Conservation (phyloP, 2,113 vertebrate species). For the Rhinopithecus roxellana region DNA sequence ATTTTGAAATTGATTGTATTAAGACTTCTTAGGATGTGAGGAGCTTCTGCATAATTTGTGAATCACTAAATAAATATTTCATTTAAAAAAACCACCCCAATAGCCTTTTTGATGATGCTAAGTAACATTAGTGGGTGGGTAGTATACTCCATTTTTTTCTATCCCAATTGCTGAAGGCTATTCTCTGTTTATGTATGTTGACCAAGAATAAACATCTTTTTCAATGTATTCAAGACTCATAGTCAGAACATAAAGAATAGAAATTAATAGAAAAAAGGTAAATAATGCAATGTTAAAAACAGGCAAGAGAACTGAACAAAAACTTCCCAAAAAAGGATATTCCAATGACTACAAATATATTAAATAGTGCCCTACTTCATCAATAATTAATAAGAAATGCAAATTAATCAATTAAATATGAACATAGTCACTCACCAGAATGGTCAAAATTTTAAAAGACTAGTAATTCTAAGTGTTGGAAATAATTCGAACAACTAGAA, state of each 20-base stretch:
- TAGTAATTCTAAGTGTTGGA: not conserved
- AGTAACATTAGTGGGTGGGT: not conserved
- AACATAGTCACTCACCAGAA: not conserved
- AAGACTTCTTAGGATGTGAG: not conserved
- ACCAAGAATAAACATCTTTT: not conserved
- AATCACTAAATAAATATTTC: not conserved
- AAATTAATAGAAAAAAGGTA: not conserved
- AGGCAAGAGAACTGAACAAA: not conserved
- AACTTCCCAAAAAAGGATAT: not conserved
- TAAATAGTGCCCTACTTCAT: not conserved
- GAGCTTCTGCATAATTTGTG: not conserved
- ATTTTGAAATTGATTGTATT: not conserved
- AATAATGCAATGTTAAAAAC: not conserved
- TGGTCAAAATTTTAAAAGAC: not conserved
- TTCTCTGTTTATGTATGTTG: not conserved
- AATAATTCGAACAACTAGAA: constrained; percentile 21
- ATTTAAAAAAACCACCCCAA: not conserved
- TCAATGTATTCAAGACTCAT: not conserved
- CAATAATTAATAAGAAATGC: constrained; percentile 29
- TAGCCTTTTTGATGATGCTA: not conserved
- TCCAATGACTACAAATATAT: not conserved
- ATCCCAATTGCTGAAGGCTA: not conserved
- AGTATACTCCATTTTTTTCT: not conserved
- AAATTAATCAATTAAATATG: not conserved
- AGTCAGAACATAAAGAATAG: constrained; percentile 2